Evolutionary conservation across 2,113 vertebrate genomes (phyloP).

Genomic region (Syngnathus typhle): DNA sequence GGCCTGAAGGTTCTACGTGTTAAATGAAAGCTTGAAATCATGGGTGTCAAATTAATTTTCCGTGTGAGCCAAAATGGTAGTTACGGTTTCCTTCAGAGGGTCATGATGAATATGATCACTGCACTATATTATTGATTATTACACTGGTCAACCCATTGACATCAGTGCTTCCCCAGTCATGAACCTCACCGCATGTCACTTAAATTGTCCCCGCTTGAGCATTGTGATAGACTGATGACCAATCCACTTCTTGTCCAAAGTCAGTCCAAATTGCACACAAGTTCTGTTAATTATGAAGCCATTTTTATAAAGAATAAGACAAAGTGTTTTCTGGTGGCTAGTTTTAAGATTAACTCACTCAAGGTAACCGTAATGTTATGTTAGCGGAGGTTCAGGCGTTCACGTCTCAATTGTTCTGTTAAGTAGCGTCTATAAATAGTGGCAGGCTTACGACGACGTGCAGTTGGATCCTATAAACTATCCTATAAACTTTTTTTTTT

Average conservation of each 20-base stretch:
- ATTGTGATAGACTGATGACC: no score
- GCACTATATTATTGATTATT: no score
- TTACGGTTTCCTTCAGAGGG: no score
- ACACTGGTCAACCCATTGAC: no score
- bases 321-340: not conserved
- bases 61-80: no score
- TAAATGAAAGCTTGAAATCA: no score
- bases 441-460: not conserved
- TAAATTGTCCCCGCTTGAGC: no score
- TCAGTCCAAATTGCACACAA: not conserved
- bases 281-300: not conserved
- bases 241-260: no score
- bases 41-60: no score
- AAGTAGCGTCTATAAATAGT: constrained; percentile 27
- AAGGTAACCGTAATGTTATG: constrained; percentile 1
- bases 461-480: not conserved
- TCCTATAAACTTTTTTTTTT: not conserved
- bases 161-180: no score
- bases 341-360: not conserved
- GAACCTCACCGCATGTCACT: no score
- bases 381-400: constrained; percentile 36
- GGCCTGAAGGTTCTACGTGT: not conserved
- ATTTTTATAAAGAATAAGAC: not conserved
- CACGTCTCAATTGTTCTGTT: constrained; percentile 3
- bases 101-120: no score